Evolutionary conservation across 2,113 vertebrate species (phyloP), one percentile per base, ranked within the genome.

Genomic region (Clarias gariepinus): DNA sequence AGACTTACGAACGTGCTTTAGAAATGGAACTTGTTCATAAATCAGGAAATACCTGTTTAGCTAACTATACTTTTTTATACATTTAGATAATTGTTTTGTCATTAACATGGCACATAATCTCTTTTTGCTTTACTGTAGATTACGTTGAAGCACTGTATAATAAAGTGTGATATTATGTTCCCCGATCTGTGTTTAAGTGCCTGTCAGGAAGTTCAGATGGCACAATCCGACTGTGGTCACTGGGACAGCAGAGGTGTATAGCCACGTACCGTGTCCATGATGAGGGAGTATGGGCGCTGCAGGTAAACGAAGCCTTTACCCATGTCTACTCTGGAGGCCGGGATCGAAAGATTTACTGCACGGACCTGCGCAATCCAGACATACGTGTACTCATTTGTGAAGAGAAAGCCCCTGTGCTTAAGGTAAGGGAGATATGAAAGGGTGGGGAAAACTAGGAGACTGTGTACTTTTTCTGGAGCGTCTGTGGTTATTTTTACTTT

Each of bases 201-300:
- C 96, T 99, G 90, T 99, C 98, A 0, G 98, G 98, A 86, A 99
- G 98, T 87, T 99, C 98, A 7, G 98, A 99, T 1, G 98, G 98
- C 61, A 99, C 98, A 0, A 99, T 99, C 89, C 96, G 98, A 73
- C 94, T 99, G 79, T 99, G 98, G 98, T 99, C 98, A 3, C 96
- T 99, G 0, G 98, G 98, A 41, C 98, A 99, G 91, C 98, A 99
- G 92, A 95, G 98, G 36, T 99, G 98, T 81, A 99, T 99, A 87
- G 98, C 98, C 84, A 99, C 98, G 0, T 99, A 99, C 82, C 90
- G 98, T 57, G 98, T 99, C 86, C 98, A 99, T 0, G 98, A 99
- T 63, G 98, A 99, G 92, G 98, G 98, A 0, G 98, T 99, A 0
- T 99, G 98, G 98, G 97, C 98, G 9, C 95, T 99, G 85, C 98